phyloP scores from a whole-genome alignment of 2,888 invertebrate genomes.

The Eilema griseolum region DNA sequence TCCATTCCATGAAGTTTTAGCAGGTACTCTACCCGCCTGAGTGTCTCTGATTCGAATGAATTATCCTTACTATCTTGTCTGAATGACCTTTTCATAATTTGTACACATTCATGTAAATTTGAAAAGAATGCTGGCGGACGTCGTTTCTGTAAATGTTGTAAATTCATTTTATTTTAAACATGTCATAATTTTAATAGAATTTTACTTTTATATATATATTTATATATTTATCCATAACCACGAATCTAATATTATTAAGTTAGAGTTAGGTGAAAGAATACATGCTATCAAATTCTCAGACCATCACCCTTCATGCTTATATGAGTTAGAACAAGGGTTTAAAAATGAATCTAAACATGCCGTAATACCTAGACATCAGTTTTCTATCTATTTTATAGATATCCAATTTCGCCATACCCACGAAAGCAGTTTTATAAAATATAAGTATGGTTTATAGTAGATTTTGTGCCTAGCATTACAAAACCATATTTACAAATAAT shows the following conservation, averaged over 20 bases:
- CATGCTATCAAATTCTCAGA: constrained; percentile 32
- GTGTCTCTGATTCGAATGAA: constrained; percentile 82
- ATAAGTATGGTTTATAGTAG: too few species aligned
- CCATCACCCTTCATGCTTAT: constrained; percentile 47
- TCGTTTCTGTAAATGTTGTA: constrained; percentile 89
- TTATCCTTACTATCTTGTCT: constrained; percentile 89
- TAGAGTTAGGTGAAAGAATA: constrained; percentile 21
- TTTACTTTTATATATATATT: background rate
- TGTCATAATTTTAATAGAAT: background rate
- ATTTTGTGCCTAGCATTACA: too few species aligned
- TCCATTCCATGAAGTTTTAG: constrained; percentile 95
- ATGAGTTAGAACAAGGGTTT: constrained; percentile 4
- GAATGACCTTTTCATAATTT: constrained; percentile 95
- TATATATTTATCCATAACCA: constrained; percentile 50
- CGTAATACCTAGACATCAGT: constrained; percentile 15
- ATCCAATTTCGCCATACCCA: background rate
- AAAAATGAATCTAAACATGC: constrained; percentile 38
- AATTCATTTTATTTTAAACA: background rate
- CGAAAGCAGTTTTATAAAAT: background rate
- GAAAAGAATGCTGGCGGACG: constrained; percentile 97
- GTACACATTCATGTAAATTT: constrained; percentile 95
- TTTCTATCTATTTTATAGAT: background rate
- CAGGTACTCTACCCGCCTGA: constrained; percentile 90
- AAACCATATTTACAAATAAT: too few species aligned
- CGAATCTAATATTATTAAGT: constrained; percentile 33